phyloP scores from a whole-genome alignment of 2,888 invertebrate genomes.

The Osmoderma eremita region DNA sequence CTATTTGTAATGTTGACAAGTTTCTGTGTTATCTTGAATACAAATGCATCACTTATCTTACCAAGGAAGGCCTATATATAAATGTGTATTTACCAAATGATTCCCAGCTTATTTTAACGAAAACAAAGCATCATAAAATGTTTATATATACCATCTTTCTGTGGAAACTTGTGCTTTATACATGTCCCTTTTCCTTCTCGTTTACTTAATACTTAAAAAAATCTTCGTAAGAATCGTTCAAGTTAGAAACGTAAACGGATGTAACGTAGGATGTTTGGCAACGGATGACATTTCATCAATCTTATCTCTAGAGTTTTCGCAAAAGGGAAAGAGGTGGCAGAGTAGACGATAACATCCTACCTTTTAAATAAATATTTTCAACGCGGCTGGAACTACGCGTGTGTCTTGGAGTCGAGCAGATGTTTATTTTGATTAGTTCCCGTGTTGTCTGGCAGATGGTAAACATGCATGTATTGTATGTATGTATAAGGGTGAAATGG shows the following conservation, averaged over 20 bases:
- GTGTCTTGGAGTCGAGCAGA: conserved; percentile 13
- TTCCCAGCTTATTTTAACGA: neutral
- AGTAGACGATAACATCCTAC: neutral
- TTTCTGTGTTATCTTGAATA: conserved; percentile 18
- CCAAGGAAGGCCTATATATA: neutral
- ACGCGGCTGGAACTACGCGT: neutral
- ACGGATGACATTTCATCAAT: neutral
- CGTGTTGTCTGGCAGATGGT: conserved; percentile 31
- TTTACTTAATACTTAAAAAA: neutral
- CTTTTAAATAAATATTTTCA: conserved; percentile 15
- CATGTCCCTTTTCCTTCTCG: neutral
- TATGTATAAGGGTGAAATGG: conserved; percentile 14
- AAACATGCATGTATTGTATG: conserved; percentile 6
- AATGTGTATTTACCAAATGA: neutral
- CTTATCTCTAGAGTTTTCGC: conserved; percentile 8
- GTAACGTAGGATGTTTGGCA: neutral
- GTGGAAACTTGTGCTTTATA: neutral
- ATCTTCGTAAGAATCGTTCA: neutral
- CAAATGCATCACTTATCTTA: neutral
- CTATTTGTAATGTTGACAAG: conserved; percentile 18
- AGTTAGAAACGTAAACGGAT: neutral
- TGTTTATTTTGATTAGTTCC: conserved; percentile 29
- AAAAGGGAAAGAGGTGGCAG: conserved; percentile 12
- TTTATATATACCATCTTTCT: neutral
- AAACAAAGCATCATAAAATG: conserved; percentile 6